Evolutionary conservation across 2,113 vertebrate species (phyloP).

Genomic region (Mesembrinibis cayennensis): DNA sequence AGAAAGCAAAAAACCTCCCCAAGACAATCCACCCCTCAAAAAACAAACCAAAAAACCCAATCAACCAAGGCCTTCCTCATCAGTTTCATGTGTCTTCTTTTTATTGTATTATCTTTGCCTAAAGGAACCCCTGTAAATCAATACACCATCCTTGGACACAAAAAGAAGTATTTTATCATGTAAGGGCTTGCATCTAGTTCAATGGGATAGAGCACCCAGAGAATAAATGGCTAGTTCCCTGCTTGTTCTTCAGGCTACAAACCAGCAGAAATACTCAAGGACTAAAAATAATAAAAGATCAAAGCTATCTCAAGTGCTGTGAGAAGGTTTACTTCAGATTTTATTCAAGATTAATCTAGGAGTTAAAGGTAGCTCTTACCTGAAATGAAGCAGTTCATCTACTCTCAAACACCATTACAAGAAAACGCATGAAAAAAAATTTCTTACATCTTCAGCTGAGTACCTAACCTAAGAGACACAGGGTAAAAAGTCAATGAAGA

Average conservation of each 20-base stretch:
- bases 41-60: background rate
- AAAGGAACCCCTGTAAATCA: background rate
- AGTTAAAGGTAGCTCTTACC: background rate
- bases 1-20: background rate
- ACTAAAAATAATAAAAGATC: background rate
- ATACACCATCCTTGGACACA: background rate
- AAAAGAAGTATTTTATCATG: background rate
- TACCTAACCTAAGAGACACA: background rate
- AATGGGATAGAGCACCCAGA: background rate
- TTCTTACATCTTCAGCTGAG: background rate
- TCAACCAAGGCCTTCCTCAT: background rate
- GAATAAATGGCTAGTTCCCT: background rate
- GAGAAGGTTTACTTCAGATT: background rate
- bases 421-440: background rate
- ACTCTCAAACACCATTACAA: background rate
- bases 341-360: background rate
- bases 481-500: accelerated
- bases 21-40: background rate
- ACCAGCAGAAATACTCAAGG: background rate
- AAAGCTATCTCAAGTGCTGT: background rate
- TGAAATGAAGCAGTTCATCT: background rate
- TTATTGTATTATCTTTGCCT: background rate
- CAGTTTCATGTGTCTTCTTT: background rate
- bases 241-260: background rate
- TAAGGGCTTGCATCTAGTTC: background rate